Base-by-base conservation (phyloP, 53 echinoderm and acorn worm genomes). In the Echinarachnius parma region DNA sequence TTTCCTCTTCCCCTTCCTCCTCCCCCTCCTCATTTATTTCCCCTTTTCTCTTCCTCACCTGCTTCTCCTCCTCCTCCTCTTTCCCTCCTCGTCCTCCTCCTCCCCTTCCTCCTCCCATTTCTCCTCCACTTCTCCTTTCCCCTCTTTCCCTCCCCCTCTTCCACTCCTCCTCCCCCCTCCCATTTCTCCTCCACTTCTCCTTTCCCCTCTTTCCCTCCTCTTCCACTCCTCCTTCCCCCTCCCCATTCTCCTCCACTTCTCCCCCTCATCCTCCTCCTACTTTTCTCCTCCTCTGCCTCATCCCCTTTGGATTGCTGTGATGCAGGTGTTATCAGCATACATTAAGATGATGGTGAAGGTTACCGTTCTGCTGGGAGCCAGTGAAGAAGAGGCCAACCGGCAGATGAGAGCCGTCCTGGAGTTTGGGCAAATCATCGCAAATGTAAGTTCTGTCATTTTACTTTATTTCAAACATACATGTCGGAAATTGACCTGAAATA, bases 301-400 rank as follows among this genome's bases (percentile, higher is more conserved):
- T 39, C 7, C n/a, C 13, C 7, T 39, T 7, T 39, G 39, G 13
- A 23, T 25, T 21, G 36, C 27, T 39, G n/a, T 10, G 15, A 31
- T 46, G 1, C 44, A 96, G 98, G 72, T 85, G 13, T 47, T 91
- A 31, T 60, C 35, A 34, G 91, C 98, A 15, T 96, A 91, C 77
- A 83, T 79, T 32, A 80, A 79, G 35, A 90, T 81, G 78, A 96
- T 92, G 91, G 75, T 78, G 53, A 76, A 48, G 21, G 61, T 96
- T 3, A 82, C 91, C 2, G 79, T 64, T 24, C 63, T 96, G 37
- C 62, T 96, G 16, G 98, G 98, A 5, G 91, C 85, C 2, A 74
- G 80, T 5, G 77, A 70, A 0, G 77, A 84, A 2, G 88, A 91
- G 34, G 84, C 86, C 9, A 70, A 82, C 14, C 44, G 77, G 18